Conservation (phyloP, 1,140 invertebrate genomes). For the Drosophila watanabei region DNA sequence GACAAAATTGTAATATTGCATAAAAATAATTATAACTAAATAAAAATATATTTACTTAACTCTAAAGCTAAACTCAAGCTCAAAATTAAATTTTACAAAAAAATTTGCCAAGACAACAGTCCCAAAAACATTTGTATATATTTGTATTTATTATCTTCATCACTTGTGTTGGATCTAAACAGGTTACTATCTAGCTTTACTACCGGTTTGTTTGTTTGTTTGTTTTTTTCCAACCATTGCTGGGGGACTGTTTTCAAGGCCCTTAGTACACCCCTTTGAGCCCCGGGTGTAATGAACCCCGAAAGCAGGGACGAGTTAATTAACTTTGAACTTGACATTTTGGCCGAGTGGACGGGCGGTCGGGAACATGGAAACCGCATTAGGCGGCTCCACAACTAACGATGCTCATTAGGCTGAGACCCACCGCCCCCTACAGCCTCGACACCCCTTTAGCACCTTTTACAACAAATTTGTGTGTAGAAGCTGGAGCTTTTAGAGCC, state of each 20-base stretch:
- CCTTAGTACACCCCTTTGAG: constrained; percentile 4
- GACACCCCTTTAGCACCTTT: constrained; percentile 9
- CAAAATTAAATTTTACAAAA: background rate
- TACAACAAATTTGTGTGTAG: constrained; percentile 16
- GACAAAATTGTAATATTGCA: background rate
- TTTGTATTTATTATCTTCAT: background rate
- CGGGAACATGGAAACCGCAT: constrained; percentile 65
- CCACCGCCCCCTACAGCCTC: background rate
- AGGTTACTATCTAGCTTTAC: background rate
- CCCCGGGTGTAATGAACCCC: constrained; percentile 34
- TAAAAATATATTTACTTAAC: background rate
- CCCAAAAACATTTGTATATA: background rate
- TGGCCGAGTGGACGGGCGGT: constrained; percentile 28
- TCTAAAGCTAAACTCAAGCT: background rate
- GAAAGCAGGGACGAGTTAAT: constrained; percentile 55
- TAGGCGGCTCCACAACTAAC: constrained; percentile 56
- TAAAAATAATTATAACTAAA: background rate
- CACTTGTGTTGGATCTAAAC: background rate
- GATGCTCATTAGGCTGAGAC: constrained; percentile 52
- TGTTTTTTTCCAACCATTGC: background rate
- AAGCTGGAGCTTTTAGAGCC: background rate
- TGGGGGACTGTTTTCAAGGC: background rate
- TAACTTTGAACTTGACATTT: constrained; percentile 82
- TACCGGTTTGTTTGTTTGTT: too few relatives aligned
- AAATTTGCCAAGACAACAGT: background rate